Evolutionary conservation across 2,888 invertebrate genomes (phyloP), one percentile per base, ranked within the genome.

Genomic region (Minunthozetes semirufus): DNA sequence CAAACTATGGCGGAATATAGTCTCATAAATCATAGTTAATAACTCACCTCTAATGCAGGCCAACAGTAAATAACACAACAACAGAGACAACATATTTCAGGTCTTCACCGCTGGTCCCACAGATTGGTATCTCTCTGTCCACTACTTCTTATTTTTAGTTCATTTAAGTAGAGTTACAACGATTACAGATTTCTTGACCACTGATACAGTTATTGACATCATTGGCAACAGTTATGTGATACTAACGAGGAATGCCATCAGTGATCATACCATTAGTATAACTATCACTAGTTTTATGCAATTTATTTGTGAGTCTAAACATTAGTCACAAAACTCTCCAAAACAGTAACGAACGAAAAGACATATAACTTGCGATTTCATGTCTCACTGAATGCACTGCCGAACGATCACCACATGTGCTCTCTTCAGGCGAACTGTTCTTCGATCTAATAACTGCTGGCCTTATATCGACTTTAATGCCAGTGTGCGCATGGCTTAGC

Each of bases 1-100:
- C 33, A 63, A 63, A 63, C 63, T 63, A 63, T 33, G 22, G 63
- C 17, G 1, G 11, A 63, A 3, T 63, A 63, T 38, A 63, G 33
- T 29, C 29, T 63, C 63, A 63, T 63, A 63, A 63, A 63, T 63
- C 63, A 63, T n/a, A 63, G 33, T 63, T 63, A 63, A 63, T 63
- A 63, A 19, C 63, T 63, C 19, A 63, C 63, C 63, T 63, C 63
- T 63, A 22, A 63, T 63, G 63, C 11, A 38, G 38, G 22, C 63
- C 13, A 63, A 29, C 19, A 63, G 63, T 63, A 33, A 63, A 63
- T 33, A 63, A 63, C 25, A 17, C 22, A 63, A 63, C 38, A 17
- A 5, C n/a, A 9, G 8, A 17, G 33, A 63, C 29, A 63, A 63
- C 63, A 63, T 63, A 63, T 63, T 63, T 27, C 4, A 27, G 4